phyloP scores from a whole-genome alignment of 2,888 invertebrate species.

The Machimus atricapillus region DNA sequence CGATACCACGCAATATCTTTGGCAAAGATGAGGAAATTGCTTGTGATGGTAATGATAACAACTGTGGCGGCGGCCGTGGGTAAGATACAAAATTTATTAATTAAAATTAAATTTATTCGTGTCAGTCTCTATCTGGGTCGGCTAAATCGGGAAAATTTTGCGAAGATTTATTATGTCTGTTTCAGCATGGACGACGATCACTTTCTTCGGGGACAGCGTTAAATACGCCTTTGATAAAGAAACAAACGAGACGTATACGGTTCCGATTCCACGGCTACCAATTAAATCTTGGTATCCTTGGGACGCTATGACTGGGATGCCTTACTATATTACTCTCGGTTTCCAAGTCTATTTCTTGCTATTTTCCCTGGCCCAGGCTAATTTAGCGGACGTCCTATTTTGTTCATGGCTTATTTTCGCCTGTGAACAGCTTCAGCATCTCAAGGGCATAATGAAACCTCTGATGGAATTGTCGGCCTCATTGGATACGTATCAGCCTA shows the following conservation, averaged over 20 bases:
- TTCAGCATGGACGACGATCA: slow-evolving; percentile 78
- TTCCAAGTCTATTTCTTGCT: slow-evolving; percentile 76
- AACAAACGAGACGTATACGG: slow-evolving; percentile 73
- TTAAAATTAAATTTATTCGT: neutral
- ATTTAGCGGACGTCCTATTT: slow-evolving; percentile 77
- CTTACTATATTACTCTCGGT: slow-evolving; percentile 71
- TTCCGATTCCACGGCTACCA: slow-evolving; percentile 75
- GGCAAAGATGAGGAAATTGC: slow-evolving; percentile 76
- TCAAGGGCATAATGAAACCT: slow-evolving; percentile 86
- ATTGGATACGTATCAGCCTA: slow-evolving; percentile 77
- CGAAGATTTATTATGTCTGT: neutral
- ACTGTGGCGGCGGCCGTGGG: slow-evolving; percentile 69
- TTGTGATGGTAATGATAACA: slow-evolving; percentile 71
- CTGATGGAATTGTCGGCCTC: slow-evolving; percentile 86
- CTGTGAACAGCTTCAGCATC: slow-evolving; percentile 83
- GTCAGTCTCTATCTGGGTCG: neutral
- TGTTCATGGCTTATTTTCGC: slow-evolving; percentile 86
- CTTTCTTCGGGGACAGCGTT: slow-evolving; percentile 81
- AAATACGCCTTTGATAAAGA: slow-evolving; percentile 72
- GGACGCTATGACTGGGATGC: slow-evolving; percentile 73
- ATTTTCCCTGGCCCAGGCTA: slow-evolving; percentile 69
- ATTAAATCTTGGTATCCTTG: slow-evolving; percentile 83
- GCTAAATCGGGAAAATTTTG: neutral
- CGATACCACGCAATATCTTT: slow-evolving; percentile 77
- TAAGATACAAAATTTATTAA: slow-evolving; percentile 57